These are phyloP conservation scores for Parotocinclus haroldoi DNA, from an alignment of 2,797 vertebrate genomes.

Conservation along the genomic window DNA sequence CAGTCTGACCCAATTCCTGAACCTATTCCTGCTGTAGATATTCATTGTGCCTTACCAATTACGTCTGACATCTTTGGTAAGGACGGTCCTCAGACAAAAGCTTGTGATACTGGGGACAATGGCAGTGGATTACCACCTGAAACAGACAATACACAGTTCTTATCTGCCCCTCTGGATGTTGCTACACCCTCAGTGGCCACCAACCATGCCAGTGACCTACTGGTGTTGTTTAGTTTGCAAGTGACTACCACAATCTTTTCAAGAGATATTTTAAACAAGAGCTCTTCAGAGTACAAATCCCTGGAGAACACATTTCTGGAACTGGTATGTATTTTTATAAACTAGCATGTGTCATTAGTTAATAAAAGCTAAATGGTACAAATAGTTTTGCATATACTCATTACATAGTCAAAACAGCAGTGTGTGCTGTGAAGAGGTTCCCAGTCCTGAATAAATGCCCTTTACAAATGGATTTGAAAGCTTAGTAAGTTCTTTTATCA, in stretches of 20 bases:
- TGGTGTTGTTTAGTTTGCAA: constrained; percentile 93
- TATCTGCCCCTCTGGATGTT: constrained; percentile 61
- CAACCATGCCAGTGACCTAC: constrained; percentile 78
- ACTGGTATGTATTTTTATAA: constrained; percentile 79
- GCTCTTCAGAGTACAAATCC: constrained; percentile 85
- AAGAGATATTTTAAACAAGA: constrained; percentile 89
- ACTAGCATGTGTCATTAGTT: neutral
- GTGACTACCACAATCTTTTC: constrained; percentile 94
- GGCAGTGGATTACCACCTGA: constrained; percentile 52
- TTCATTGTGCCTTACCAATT: constrained; percentile 16
- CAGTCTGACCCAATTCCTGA: constrained; percentile 6
- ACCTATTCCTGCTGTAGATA: constrained; percentile 17
- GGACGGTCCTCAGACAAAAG: constrained; percentile 7
- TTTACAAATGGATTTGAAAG: too few relatives aligned
- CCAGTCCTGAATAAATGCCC: too few relatives aligned
- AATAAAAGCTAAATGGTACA: too few relatives aligned
- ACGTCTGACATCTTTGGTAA: constrained; percentile 22
- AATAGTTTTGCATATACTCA: too few relatives aligned
- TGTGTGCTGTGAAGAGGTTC: too few relatives aligned
- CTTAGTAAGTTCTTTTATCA: constrained; percentile 1
- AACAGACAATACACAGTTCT: constrained; percentile 58
- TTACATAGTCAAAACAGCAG: too few relatives aligned
- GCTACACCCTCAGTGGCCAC: constrained; percentile 72
- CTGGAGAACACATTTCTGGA: constrained; percentile 89
- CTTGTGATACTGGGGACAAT: constrained; percentile 37